Evolutionary conservation across 2,797 vertebrate genomes (phyloP).

Genomic region (Halcyon leucocephala): DNA sequence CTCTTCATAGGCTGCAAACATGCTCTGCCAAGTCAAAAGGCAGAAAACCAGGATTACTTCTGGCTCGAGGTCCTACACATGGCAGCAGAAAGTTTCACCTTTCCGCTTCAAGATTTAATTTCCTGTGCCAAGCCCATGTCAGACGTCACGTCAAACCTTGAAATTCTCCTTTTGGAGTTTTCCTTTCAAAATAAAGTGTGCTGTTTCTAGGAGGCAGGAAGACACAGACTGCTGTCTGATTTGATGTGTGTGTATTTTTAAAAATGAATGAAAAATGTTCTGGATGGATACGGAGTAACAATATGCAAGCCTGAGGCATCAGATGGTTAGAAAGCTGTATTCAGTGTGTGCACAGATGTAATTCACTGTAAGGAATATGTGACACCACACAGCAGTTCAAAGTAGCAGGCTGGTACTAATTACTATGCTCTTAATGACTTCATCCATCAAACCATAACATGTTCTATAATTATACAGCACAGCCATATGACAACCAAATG

Average conservation of each 20-base stretch:
- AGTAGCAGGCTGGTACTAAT: conserved; percentile 69
- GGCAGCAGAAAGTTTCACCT: background rate
- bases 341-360: conserved; percentile 41
- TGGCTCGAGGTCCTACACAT: background rate
- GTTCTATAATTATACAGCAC: conserved; percentile 66
- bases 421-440: conserved; percentile 66
- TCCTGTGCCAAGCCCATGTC: background rate
- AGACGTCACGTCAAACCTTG: background rate
- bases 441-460: conserved; percentile 63
- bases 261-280: conserved; percentile 47
- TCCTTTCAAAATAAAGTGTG: background rate
- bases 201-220: conserved; percentile 8
- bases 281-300: conserved; percentile 2
- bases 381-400: conserved; percentile 66
- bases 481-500: conserved; percentile 71
- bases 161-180: background rate
- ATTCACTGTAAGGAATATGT: conserved; percentile 64
- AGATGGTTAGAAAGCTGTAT: conserved; percentile 54
- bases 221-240: conserved; percentile 17
- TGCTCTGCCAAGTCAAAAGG: background rate
- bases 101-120: background rate
- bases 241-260: conserved; percentile 32
- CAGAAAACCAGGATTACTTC: background rate
- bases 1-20: background rate
- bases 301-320: conserved; percentile 41